Evolutionary conservation across 2,888 invertebrate species (phyloP).

Genomic region (Pandemis cinnamomeana): DNA sequence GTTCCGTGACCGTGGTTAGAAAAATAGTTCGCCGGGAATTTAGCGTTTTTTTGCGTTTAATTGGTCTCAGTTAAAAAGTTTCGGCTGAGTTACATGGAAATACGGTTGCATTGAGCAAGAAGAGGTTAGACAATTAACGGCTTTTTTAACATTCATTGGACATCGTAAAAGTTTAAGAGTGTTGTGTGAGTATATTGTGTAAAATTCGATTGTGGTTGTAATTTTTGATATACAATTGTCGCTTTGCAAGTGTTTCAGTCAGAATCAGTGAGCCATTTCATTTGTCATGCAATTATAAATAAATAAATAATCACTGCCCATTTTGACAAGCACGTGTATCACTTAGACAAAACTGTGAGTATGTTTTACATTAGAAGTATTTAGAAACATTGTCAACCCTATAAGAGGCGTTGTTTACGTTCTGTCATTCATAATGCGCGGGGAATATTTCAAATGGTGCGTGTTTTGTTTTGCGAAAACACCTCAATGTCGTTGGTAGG

Average conservation of each 20-base stretch:
- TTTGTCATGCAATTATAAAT: too few relatives aligned
- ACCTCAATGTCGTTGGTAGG: conserved; percentile 57
- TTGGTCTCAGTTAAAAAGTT: not conserved
- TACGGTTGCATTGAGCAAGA: not conserved
- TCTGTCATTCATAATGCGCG: conserved; percentile 46
- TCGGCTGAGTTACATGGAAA: not conserved
- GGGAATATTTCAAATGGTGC: conserved; percentile 67
- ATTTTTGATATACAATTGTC: not conserved
- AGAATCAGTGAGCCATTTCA: too few relatives aligned
- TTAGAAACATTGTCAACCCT: not conserved
- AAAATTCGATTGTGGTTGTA: not conserved
- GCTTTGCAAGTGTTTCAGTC: too few relatives aligned
- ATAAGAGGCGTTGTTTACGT: conserved; percentile 14
- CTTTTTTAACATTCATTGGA: not conserved
- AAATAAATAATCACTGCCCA: too few relatives aligned
- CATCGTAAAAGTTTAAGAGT: not conserved
- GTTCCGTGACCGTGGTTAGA: conserved; percentile 44
- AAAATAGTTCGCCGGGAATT: conserved; percentile 31
- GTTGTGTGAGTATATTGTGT: not conserved
- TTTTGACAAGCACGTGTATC: not conserved
- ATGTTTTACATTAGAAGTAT: not conserved
- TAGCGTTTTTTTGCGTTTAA: conserved; percentile 1
- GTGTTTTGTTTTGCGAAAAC: conserved; percentile 61
- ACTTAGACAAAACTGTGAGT: not conserved
- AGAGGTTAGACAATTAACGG: not conserved